Conservation (phyloP, 2,888 invertebrate genomes). For the Tipula vernalis region DNA sequence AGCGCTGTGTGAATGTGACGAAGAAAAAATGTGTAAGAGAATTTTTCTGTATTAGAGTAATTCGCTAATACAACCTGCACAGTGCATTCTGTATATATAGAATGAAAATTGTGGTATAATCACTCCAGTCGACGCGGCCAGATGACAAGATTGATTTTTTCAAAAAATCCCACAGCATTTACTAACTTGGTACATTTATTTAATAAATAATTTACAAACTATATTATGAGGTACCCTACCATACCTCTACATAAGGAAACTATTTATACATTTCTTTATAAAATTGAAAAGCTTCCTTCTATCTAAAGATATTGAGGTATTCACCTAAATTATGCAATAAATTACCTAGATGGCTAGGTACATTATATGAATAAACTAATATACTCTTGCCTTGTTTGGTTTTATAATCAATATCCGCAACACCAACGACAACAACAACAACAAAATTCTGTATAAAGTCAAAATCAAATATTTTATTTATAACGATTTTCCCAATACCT, state of each 20-base stretch:
- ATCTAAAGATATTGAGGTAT: background rate
- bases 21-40: no score
- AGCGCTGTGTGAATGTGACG: no score
- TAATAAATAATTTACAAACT: background rate
- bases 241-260: background rate
- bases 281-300: background rate
- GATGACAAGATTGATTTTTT: no score
- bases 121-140: no score
- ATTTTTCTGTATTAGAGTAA: no score
- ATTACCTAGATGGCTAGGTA: background rate
- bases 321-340: background rate
- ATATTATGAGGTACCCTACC: background rate
- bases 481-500: background rate
- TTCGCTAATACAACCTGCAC: no score
- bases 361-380: background rate
- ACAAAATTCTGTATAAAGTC: background rate
- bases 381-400: background rate
- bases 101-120: no score
- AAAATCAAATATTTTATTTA: background rate
- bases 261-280: background rate
- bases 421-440: background rate
- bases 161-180: no score
- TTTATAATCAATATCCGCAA: background rate
- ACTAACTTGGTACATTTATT: background rate
- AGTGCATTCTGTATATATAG: no score